Conservation (phyloP, 2,888 invertebrate genomes). For the Spilarctia lutea region DNA sequence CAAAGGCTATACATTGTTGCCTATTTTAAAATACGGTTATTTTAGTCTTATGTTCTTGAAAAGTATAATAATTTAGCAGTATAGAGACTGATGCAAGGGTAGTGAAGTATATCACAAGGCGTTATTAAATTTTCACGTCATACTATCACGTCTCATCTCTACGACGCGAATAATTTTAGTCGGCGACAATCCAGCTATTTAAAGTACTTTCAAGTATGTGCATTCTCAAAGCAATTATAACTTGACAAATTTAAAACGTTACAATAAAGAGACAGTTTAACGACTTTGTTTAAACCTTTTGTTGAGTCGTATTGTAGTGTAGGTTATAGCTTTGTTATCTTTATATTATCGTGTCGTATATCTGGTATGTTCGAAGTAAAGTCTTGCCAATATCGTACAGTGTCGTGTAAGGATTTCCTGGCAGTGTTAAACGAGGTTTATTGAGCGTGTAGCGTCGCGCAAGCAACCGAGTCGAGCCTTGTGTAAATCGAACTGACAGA, state of each 20-base stretch:
- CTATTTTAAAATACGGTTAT: background rate
- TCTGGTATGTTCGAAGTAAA: conserved; percentile 45
- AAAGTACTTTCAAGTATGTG: conserved; percentile 8
- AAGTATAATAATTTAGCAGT: background rate
- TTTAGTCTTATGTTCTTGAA: background rate
- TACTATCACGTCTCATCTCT: conserved; percentile 16
- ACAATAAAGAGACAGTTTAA: conserved; percentile 55
- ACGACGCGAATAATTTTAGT: conserved; percentile 11
- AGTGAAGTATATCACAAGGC: conserved; percentile 9
- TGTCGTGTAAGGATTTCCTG: conserved; percentile 67
- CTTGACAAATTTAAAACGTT: conserved; percentile 18
- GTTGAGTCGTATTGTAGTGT: conserved; percentile 50
- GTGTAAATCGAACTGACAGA: conserved; percentile 81
- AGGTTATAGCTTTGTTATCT: conserved; percentile 51
- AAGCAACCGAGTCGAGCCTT: conserved; percentile 56
- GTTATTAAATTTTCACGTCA: conserved; percentile 16
- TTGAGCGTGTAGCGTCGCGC: conserved; percentile 70
- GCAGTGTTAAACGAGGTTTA: conserved; percentile 75
- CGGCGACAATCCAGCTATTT: conserved; percentile 8
- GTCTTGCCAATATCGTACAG: conserved; percentile 57
- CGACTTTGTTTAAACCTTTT: conserved; percentile 52
- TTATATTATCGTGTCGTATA: conserved; percentile 41
- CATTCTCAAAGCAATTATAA: conserved; percentile 11
- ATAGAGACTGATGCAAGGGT: background rate
- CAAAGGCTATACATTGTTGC: background rate